Evolutionary conservation across 2,888 invertebrate genomes (phyloP).

Genomic region (Creontiades dilutus): DNA sequence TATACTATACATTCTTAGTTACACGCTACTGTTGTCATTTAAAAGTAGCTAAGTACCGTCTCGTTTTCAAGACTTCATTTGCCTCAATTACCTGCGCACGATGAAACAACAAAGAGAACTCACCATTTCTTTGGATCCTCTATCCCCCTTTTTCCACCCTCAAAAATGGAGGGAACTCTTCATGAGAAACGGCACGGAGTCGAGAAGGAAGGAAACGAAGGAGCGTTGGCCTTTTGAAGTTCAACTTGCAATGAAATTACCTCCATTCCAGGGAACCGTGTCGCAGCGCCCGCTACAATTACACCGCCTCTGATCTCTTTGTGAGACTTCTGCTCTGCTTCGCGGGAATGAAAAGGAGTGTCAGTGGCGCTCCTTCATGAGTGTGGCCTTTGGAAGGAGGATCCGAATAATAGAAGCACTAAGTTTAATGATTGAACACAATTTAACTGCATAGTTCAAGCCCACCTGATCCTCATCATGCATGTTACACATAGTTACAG

Average conservation of each 20-base stretch:
- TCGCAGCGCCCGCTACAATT: slow-evolving; percentile 50
- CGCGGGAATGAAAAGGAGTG: slow-evolving; percentile 9
- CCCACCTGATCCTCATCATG: not conserved
- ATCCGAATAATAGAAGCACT: not conserved
- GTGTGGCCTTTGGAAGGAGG: slow-evolving; percentile 37
- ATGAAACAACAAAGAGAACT: slow-evolving; percentile 19
- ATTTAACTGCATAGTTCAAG: not conserved
- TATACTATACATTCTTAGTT: too few relatives aligned
- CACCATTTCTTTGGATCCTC: slow-evolving; percentile 23
- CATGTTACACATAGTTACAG: not conserved
- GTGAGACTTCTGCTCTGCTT: slow-evolving; percentile 15
- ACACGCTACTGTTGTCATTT: too few relatives aligned
- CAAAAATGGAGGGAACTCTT: slow-evolving; percentile 25
- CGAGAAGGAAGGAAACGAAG: slow-evolving; percentile 40
- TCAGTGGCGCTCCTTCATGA: not conserved
- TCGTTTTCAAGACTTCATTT: slow-evolving; percentile 9
- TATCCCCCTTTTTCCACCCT: not conserved
- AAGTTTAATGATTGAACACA: slow-evolving; percentile 41
- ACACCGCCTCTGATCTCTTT: slow-evolving; percentile 45
- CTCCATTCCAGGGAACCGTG: slow-evolving; percentile 59
- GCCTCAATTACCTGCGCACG: slow-evolving; percentile 19
- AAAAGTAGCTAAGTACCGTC: not conserved
- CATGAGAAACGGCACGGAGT: slow-evolving; percentile 6
- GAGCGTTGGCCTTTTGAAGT: slow-evolving; percentile 59
- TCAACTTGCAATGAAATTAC: slow-evolving; percentile 61